Percentiles rank a stretch among this genome's conserved stretches.
Conservation (phyloP, 2,888 invertebrate genomes). For the Drosophila borborema region DNA sequence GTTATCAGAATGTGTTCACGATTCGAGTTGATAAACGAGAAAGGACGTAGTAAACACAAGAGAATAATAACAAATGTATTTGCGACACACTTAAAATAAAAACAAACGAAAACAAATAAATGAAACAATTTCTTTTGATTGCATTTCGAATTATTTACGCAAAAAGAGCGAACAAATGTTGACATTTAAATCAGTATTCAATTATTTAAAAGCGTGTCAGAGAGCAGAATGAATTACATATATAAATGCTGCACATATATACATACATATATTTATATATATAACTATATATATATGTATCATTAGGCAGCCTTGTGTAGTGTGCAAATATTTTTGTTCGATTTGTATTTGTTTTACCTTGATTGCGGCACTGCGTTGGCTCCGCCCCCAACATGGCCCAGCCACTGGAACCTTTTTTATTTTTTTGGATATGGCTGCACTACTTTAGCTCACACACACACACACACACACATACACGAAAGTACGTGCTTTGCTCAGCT, state of each 20-base stretch:
- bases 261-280: conserved; percentile 3
- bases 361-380: conserved; percentile 71
- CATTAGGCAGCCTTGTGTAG: conserved; percentile 15
- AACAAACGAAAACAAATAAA: not conserved
- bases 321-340: conserved; percentile 78
- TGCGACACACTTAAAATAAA: conserved; percentile 7
- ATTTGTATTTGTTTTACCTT: conserved; percentile 78
- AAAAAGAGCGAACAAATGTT: conserved; percentile 53
- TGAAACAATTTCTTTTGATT: conserved; percentile 8
- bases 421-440: conserved; percentile 57
- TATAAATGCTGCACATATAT: not conserved
- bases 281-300: conserved; percentile 5
- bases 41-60: not conserved
- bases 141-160: conserved; percentile 24
- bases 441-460: conserved; percentile 51
- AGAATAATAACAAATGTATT: conserved; percentile 11
- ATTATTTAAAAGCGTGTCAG: conserved; percentile 68
- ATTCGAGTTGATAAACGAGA: not conserved
- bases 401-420: conserved; percentile 39
- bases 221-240: conserved; percentile 17
- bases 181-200: conserved; percentile 73
- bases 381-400: conserved; percentile 76
- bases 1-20: not conserved
- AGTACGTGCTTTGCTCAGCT: not conserved
- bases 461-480: conserved; percentile 16